Evolutionary conservation across 2,888 invertebrate genomes (phyloP), one percentile per base, ranked within the genome.

Genomic region (Pemphredon lugubris): DNA sequence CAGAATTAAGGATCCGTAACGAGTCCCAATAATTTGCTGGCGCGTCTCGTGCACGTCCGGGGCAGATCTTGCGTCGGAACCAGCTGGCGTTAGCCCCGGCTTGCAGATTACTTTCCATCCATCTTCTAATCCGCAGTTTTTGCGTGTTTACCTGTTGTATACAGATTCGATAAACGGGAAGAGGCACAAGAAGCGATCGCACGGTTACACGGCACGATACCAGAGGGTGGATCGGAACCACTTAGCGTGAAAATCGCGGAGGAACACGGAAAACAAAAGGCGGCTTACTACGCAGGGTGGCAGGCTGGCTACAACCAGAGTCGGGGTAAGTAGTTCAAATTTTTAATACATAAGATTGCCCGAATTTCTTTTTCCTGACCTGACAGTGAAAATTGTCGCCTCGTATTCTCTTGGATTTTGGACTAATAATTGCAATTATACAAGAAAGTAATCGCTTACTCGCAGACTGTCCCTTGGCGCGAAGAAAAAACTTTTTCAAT

Each of bases 171-270:
- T 83, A 95, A 95, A 85, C 93, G 96, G 60, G 95, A 96, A 87
- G 96, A 97, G 89, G 97, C 98, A 16, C 96, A 96, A 87, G 95
- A 95, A 81, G 97, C 98, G 67, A 97, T 97, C 86, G 93, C 94
- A 47, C 94, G 94, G 73, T 91, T 98, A 78, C 96, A 97, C 89
- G 96, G 96, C 79, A 94, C 94, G 73, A 94, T 96, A 90, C 94
- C 96, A 54, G 95, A 95, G 81, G 97, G 96, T 76, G 95, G 95
- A 68, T 94, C 94, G 71, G 95, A 96, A 87, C 95, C 97, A 18
- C 91, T 98, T 44, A 93, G 94, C 77, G 96, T 98, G 13, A 95
- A 95, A 91, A 94, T 95, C 81, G 96, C 96, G 0, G 96, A 96
- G 85, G 96, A 96, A 87, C 96, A 96, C 82, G 95, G 95, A 2